Evolutionary conservation across 2,113 vertebrate genomes (phyloP), one percentile per base, ranked within the genome.

Genomic region (Eublepharis macularius): DNA sequence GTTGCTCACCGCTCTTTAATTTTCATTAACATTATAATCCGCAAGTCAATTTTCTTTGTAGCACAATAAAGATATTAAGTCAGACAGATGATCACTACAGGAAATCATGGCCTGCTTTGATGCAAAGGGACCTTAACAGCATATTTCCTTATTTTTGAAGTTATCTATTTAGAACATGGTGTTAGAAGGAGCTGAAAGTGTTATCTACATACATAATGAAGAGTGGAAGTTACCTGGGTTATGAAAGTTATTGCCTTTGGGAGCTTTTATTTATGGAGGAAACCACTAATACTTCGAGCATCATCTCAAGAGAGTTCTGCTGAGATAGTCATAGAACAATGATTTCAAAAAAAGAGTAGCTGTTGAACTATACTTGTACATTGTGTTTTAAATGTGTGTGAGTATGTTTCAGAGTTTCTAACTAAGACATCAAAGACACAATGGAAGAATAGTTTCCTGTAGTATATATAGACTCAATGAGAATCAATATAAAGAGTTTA

Each of bases 31-130:
- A 75, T 72, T 49, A 83, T 90, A 86, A 94, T 92, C 60, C 77
- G 75, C 63, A 82, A 92, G 82, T 87, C 88, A 85, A 76, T 76
- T 89, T 88, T 87, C 76, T 91, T 90, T 93, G 82, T 93, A 92
- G 91, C 86, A 90, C 86, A 92, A 86, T 70, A 89, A 8, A 88
- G 80, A 65, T 89, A 81, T 86, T 91, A 87, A 32, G 66, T 90
- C 94, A 69, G 51, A 60, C 86, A 89, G 86, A 89, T 92, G 82
- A 94, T 83, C 90, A 88, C 84, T 92, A 83, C 84, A 82, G 85
- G 80, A 87, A 90, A 87, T 80, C 77, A 82, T 76, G 88, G 91
- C 82, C 73, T 81, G 85, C 49, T 86, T 82, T 73, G 49, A 81
- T 5, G 1, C 73, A 29, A 87, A 72, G 86, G 87, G 82, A 16